Percentiles rank a stretch among this genome's conserved stretches.
phyloP scores from a whole-genome alignment of 2,113 vertebrate genomes.

The Calyptomena viridis region DNA sequence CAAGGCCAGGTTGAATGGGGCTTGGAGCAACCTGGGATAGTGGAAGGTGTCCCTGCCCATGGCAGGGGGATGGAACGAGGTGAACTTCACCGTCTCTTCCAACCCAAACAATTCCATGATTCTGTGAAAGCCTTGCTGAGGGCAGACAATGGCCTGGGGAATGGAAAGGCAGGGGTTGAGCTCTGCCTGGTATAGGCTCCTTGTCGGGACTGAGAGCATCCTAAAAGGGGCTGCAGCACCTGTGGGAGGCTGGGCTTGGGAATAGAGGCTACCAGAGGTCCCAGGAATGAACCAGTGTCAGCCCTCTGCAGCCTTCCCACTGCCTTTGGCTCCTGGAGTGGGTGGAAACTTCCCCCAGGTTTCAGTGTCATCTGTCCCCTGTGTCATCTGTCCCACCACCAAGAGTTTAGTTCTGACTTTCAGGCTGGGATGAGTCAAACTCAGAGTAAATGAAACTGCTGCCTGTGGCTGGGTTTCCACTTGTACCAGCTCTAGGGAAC shows the following conservation, averaged over 20 bases:
- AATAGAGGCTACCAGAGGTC: not conserved
- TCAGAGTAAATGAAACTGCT: not conserved
- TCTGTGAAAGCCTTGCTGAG: not conserved
- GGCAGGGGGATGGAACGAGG: not conserved
- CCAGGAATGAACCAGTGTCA: accelerated
- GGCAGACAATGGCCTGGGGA: too few relatives aligned
- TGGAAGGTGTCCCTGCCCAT: not conserved
- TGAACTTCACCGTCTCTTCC: not conserved
- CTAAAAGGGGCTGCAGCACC: not conserved
- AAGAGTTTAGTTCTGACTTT: not conserved
- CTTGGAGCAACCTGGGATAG: not conserved
- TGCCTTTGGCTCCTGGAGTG: accelerated
- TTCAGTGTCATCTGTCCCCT: accelerated
- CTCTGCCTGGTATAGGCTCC: not conserved
- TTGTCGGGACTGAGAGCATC: not conserved
- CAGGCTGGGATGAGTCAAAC: not conserved
- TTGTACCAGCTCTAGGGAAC: accelerated
- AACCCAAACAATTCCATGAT: not conserved
- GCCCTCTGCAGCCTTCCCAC: not conserved
- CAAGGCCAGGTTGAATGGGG: not conserved
- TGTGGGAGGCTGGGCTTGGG: accelerated
- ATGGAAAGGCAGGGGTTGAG: not conserved
- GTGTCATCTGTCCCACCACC: not conserved
- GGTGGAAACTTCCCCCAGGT: accelerated
- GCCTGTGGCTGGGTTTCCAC: not conserved